Evolutionary conservation across 2,113 vertebrate species (phyloP), one percentile per base, ranked within the genome.

Genomic region (Bambusicola thoracicus): DNA sequence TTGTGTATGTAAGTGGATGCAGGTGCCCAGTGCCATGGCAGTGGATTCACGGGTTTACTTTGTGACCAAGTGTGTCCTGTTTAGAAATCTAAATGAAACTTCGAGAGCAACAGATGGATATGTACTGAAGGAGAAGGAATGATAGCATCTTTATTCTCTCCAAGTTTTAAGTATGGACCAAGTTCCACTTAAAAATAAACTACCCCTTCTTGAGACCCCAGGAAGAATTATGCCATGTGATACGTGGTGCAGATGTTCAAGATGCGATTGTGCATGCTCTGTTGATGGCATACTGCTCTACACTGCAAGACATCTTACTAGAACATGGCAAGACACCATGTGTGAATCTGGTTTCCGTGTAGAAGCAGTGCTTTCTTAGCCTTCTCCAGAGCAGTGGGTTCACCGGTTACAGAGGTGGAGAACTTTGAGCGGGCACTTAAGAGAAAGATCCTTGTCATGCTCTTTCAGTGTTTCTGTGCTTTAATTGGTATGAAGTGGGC

Each of bases 171-270:
- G 22, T 22, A n/a, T 55, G 48, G 53, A 34, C 34, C 34, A 43
- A 9, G 62, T 74, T 89, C 73, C 78, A 55, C 8, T 70, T 63
- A 7, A 40, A 85, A 89, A 30, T 59, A 55, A 78, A 34, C 41
- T 40, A 10, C 17, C 76, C 38, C 38, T 76, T 81, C 46, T 41
- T 56, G 77, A 90, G 49, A 61, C 76, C 29, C 65, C 63, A 46
- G 56, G n/a, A 41, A 27, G 46, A 34, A 72, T 27, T 89, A 14
- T 36, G 32, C 2, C n/a, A 27, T 3, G 0, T 19, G 24, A 56
- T 55, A 41, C 51, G 27, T 58, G 76, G 49, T 83, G 85, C 95
- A 87, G 91, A 82, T 94, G 95, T 93, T 91, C 59, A 3, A n/a
- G 85, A 44, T 46, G 38, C n/a, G 51, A 56, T 65, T 36, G 0